Base-by-base conservation (phyloP, 2,888 invertebrate genomes). In the Ashinkailepas kermadecensis region DNA sequence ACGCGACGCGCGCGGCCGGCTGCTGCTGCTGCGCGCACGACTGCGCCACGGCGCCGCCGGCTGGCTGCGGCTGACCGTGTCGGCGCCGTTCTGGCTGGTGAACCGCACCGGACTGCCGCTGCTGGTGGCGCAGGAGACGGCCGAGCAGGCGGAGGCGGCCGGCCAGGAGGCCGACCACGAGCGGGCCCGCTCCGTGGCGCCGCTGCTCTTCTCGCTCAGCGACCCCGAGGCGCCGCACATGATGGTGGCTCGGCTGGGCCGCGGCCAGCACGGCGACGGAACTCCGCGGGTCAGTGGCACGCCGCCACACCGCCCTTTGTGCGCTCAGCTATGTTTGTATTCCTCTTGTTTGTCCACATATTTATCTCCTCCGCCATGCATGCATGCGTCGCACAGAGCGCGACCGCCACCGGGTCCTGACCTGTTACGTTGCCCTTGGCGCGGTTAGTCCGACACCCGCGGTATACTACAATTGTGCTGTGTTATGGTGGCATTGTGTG, bases 141-240 rank as follows among this genome's bases (percentile, higher is more conserved):
- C 95, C 0, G 91, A 92, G 21, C 90, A 91, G 18, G 87, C 89
- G 57, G 93, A 86, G 82, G 84, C 86, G 25, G 85, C 86, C 39
- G 98, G 97, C 4, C 98, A 98, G 89, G 95, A 94, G 87, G 93
- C 93, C 82, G 99, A 99, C 87, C 96, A 99, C 87, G 99, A 99
- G 89, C 91, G 93, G 85, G 98, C 97, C 18, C 91, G 97, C 85
- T 94, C 95, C 91, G 93, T 96, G 81, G 92, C 94, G 81, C 99
- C 99, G 12, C 90, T 99, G 82, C 91, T 98, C 86, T 99, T 99
- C 89, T 95, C 96, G 81, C 96, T 96, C 88, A 92, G 95, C 7
- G 97, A 97, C 88, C 92, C 93, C 65, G 97, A 96, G 86, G 94
- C 93, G 57, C 92, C 94, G 81, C 92, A 93, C 8, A 83, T 86